Evolutionary conservation across 2,113 vertebrate genomes (phyloP).

Genomic region (Rhinogobius similis): DNA sequence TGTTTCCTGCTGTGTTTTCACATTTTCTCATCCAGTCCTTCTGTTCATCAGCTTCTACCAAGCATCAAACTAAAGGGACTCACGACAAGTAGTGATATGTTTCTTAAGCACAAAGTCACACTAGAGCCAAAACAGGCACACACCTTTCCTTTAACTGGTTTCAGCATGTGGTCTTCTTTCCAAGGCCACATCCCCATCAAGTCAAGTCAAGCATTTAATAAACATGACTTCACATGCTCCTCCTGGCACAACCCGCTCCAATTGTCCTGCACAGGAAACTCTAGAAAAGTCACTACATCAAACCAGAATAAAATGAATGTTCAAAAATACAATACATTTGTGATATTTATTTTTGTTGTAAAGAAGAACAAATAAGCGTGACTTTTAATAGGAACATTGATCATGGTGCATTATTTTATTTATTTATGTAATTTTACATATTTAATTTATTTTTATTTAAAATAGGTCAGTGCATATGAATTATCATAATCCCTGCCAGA

Average conservation of each 20-base stretch:
- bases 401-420: too few relatives aligned
- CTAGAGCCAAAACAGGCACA: neutral
- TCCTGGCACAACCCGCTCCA: too few relatives aligned
- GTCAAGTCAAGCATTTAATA: neutral
- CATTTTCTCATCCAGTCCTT: constrained; percentile 59
- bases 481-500: too few relatives aligned
- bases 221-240: neutral
- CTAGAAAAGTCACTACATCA: neutral
- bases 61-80: constrained; percentile 28
- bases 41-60: constrained; percentile 50
- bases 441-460: too few relatives aligned
- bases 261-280: too few relatives aligned
- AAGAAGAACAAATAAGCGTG: too few relatives aligned
- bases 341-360: too few relatives aligned
- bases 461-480: too few relatives aligned
- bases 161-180: neutral
- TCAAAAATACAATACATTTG: too few relatives aligned
- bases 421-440: too few relatives aligned
- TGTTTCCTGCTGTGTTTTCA: constrained; percentile 63
- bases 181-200: neutral
- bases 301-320: neutral
- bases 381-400: too few relatives aligned
- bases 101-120: neutral
- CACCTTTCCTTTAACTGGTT: neutral
- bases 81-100: constrained; percentile 8